Evolutionary conservation across 2,797 vertebrate genomes (phyloP).

Genomic region (Hephaestus fuliginosus): DNA sequence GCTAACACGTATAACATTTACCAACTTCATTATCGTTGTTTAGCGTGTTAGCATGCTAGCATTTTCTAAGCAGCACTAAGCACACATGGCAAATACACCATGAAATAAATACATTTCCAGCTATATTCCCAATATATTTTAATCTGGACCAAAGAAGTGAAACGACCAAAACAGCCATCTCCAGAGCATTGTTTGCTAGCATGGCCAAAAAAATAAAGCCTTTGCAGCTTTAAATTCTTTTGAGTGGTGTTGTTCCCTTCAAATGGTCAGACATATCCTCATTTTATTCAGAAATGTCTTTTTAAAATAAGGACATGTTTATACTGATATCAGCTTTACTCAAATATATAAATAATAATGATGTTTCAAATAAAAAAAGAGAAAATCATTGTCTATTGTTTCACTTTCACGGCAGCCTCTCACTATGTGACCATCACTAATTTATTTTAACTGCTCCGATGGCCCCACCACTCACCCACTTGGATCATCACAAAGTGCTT

Average conservation of each 20-base stretch:
- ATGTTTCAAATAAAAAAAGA: background rate
- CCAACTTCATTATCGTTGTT: too few species aligned
- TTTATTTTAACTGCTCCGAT: conserved; percentile 10
- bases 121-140: background rate
- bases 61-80: background rate
- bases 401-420: background rate
- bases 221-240: too few species aligned
- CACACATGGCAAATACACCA: too few species aligned
- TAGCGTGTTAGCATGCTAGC: background rate
- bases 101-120: too few species aligned
- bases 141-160: background rate
- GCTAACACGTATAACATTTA: background rate
- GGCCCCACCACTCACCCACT: conserved; percentile 24
- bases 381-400: background rate
- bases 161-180: background rate
- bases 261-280: background rate
- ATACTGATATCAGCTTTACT: background rate
- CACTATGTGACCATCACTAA: background rate
- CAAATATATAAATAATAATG: background rate
- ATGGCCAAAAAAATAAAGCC: background rate
- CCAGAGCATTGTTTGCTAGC: too few species aligned
- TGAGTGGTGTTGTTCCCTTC: too few species aligned
- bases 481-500: conserved; percentile 19
- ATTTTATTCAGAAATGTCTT: background rate
- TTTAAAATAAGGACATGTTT: background rate